Conservation (phyloP, 2,797 vertebrate genomes). For the Chrysocyon brachyurus region DNA sequence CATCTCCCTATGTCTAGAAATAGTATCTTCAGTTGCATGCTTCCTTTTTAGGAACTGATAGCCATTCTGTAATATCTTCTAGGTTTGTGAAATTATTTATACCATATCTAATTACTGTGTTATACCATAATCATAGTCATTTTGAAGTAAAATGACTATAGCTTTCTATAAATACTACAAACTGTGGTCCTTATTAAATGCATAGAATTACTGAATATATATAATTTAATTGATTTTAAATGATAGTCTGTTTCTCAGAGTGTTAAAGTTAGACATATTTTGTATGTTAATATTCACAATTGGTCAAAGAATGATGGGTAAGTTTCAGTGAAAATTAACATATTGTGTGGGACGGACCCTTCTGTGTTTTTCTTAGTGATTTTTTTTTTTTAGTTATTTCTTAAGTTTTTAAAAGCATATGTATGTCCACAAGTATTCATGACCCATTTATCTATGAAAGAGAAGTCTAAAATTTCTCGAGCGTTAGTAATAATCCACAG, state of each 20-base stretch:
- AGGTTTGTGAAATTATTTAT: slow-evolving; percentile 58
- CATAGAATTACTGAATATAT: slow-evolving; percentile 46
- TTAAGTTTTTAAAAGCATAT: background rate
- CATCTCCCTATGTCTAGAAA: background rate
- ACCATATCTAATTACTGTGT: slow-evolving; percentile 12
- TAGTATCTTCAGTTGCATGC: slow-evolving; percentile 12
- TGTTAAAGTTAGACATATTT: slow-evolving; percentile 55
- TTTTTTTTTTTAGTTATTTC: slow-evolving; percentile 31
- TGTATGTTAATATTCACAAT: background rate
- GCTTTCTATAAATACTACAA: slow-evolving; percentile 4
- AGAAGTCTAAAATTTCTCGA: slow-evolving; percentile 17
- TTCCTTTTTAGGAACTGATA: slow-evolving; percentile 52
- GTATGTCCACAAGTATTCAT: background rate
- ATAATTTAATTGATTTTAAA: slow-evolving; percentile 56
- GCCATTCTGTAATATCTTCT: background rate
- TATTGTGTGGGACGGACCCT: background rate
- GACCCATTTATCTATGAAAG: slow-evolving; percentile 35
- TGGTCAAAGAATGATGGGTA: slow-evolving; percentile 8
- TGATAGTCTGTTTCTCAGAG: background rate
- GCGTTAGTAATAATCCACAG: background rate
- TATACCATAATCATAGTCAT: background rate
- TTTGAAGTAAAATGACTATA: slow-evolving; percentile 23
- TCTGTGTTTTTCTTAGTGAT: slow-evolving; percentile 21
- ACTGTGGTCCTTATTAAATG: slow-evolving; percentile 24
- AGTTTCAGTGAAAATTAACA: background rate